Evolutionary conservation across 2,113 vertebrate species (phyloP).

Genomic region (Cynoglossus semilaevis): DNA sequence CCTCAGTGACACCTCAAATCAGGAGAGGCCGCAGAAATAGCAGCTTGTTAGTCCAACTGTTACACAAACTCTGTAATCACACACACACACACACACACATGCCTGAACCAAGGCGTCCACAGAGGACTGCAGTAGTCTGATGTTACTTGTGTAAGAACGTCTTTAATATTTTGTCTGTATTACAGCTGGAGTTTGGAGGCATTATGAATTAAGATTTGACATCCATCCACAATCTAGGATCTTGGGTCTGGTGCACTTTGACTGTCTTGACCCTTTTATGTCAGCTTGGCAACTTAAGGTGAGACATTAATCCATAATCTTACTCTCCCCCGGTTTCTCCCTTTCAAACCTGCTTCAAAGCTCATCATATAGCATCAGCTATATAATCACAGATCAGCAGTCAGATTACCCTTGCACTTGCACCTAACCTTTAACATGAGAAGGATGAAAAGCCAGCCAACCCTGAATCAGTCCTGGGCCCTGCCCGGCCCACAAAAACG

Average conservation of each 20-base stretch:
- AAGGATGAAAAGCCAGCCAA: constrained; percentile 67
- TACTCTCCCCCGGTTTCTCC: constrained; percentile 27
- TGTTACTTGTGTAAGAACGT: too few species aligned
- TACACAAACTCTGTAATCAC: constrained; percentile 40
- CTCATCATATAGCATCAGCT: constrained; percentile 48
- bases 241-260: constrained; percentile 28
- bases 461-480: constrained; percentile 66
- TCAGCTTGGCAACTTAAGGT: constrained; percentile 48
- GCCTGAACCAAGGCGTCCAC: constrained; percentile 11
- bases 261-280: constrained; percentile 60
- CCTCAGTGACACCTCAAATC: constrained; percentile 58
- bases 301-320: constrained; percentile 64
- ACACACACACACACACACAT: constrained; percentile 13
- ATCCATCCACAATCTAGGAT: constrained; percentile 48
- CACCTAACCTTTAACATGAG: constrained; percentile 71
- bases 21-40: constrained; percentile 57
- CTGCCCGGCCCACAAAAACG: constrained; percentile 67
- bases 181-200: constrained; percentile 36
- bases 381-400: constrained; percentile 65
- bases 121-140: not conserved
- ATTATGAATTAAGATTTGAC: constrained; percentile 45
- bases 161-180: constrained; percentile 21
- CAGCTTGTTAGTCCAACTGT: constrained; percentile 48
- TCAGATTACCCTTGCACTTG: constrained; percentile 64
- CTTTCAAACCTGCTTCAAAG: constrained; percentile 59